Conservation (phyloP, 1,140 invertebrate species). For the Trichomalopsis sarcophagae region DNA sequence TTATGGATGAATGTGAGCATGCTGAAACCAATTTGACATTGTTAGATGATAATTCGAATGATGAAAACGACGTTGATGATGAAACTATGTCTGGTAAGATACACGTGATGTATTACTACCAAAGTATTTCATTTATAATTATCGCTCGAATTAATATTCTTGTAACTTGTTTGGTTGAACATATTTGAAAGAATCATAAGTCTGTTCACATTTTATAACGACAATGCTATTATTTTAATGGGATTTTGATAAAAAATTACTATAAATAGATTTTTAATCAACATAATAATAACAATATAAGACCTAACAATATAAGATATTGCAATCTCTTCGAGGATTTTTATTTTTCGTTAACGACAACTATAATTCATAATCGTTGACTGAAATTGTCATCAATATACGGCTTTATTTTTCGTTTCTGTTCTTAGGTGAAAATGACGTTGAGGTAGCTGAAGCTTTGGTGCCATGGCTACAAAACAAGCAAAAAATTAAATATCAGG, state of each 20-base stretch:
- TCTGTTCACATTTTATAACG: no score
- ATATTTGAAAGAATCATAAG: no score
- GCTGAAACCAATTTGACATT: constrained; percentile 69
- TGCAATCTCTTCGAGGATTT: no score
- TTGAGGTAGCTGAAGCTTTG: constrained; percentile 80
- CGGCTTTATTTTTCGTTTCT: background rate
- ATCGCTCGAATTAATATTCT: constrained; percentile 9
- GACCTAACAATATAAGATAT: no score
- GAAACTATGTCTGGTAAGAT: constrained; percentile 87
- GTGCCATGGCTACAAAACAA: constrained; percentile 67
- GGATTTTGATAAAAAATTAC: no score
- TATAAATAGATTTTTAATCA: no score
- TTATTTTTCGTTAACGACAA: no score
- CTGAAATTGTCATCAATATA: background rate
- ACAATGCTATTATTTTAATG: no score
- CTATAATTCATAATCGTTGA: constrained; percentile 13
- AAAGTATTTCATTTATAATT: background rate
- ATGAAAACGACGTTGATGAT: constrained; percentile 88
- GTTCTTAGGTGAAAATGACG: constrained; percentile 82
- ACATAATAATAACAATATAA: no score
- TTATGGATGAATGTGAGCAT: constrained; percentile 76
- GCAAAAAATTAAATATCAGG: constrained; percentile 62
- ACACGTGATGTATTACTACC: background rate
- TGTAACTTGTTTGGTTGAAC: constrained; percentile 17
- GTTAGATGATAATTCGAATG: constrained; percentile 79